phyloP scores from a whole-genome alignment of 2,888 invertebrate genomes.

The Hyalella azteca region DNA sequence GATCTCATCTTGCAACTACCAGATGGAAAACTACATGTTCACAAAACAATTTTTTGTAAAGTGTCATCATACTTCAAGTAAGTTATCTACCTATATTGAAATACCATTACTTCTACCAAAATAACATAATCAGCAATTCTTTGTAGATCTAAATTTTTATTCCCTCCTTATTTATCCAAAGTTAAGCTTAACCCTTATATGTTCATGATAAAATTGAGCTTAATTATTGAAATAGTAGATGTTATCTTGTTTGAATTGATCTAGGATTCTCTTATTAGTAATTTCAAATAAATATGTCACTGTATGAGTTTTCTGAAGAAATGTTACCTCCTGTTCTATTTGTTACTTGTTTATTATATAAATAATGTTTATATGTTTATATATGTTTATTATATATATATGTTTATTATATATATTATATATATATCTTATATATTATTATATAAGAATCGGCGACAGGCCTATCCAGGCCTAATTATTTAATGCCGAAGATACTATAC shows the following conservation, averaged over 20 bases:
- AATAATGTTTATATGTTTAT: not conserved
- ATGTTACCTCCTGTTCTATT: too few species aligned
- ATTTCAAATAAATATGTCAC: too few species aligned
- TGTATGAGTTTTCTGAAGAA: too few species aligned
- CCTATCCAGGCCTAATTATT: not conserved
- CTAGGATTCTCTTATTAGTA: not conserved
- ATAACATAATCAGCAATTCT: not conserved
- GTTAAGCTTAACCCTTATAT: not conserved
- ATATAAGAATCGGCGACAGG: not conserved
- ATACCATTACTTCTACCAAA: not conserved
- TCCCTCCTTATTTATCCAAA: not conserved
- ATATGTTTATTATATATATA: not conserved
- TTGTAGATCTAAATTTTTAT: not conserved
- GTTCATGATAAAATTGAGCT: not conserved
- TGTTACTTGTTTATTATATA: too few species aligned
- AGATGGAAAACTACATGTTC: not conserved
- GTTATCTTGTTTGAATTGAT: not conserved
- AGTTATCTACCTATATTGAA: not conserved
- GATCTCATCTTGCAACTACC: not conserved
- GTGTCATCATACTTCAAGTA: conserved; percentile 23
- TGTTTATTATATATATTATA: not conserved
- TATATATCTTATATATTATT: not conserved
- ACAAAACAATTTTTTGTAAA: not conserved
- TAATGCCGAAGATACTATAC: not conserved
- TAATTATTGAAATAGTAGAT: not conserved